Percentiles rank a stretch among this genome's conserved stretches.
phyloP scores from a whole-genome alignment of 2,113 vertebrate genomes.

The Rana temporaria region DNA sequence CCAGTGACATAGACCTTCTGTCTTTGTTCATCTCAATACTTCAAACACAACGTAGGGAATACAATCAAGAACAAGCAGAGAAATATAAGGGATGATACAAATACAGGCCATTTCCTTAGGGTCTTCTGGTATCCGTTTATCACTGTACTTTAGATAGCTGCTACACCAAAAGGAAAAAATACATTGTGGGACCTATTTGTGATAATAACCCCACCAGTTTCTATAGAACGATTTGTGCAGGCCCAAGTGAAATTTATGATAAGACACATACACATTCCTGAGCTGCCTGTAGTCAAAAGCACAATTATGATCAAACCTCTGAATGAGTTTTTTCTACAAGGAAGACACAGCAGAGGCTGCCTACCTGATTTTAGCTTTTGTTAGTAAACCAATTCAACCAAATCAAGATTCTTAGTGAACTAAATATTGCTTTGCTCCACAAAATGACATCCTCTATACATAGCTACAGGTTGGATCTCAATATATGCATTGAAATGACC shows the following conservation, averaged over 20 bases:
- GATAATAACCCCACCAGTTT: too few species aligned
- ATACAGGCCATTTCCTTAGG: slow-evolving; percentile 56
- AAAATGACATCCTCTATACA: not conserved
- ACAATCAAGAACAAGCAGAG: slow-evolving; percentile 59
- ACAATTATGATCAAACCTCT: too few species aligned
- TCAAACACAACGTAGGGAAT: slow-evolving; percentile 60
- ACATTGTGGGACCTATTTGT: too few species aligned
- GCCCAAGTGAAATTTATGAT: too few species aligned
- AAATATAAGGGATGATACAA: slow-evolving; percentile 67
- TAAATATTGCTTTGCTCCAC: not conserved
- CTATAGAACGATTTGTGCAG: too few species aligned
- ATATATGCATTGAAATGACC: not conserved
- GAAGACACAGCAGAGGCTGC: too few species aligned
- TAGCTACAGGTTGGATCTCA: not conserved
- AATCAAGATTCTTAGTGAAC: too few species aligned
- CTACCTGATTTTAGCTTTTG: too few species aligned
- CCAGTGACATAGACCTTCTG: slow-evolving; percentile 59
- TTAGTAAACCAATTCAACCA: too few species aligned
- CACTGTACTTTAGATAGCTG: slow-evolving; percentile 62
- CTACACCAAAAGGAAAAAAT: slow-evolving; percentile 15
- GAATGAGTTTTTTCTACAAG: too few species aligned
- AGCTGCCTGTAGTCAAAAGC: too few species aligned
- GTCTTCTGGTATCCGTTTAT: slow-evolving; percentile 61
- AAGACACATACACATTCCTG: too few species aligned
- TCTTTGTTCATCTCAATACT: slow-evolving; percentile 61